Evolutionary conservation across 2,113 vertebrate genomes (phyloP).

Genomic region (Elachura formosa): DNA sequence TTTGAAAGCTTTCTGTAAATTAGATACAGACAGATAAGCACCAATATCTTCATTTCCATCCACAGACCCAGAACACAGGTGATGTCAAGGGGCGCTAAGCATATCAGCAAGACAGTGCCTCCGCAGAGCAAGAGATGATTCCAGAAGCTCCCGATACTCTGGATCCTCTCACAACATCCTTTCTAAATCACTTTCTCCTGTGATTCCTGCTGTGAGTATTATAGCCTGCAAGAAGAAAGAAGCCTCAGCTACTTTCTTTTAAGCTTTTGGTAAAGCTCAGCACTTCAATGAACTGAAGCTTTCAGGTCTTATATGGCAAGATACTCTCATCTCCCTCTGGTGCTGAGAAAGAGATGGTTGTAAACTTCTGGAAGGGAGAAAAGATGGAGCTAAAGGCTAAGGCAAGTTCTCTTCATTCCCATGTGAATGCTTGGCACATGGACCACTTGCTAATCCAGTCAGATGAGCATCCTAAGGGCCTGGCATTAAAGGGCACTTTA

Average conservation of each 20-base stretch:
- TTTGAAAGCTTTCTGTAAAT: slow-evolving; percentile 20
- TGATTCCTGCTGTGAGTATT: neutral
- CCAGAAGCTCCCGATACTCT: neutral
- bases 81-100: neutral
- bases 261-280: neutral
- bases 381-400: neutral
- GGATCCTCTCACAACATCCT: neutral
- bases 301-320: neutral
- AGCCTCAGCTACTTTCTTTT: neutral
- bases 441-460: neutral
- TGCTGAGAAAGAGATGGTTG: neutral
- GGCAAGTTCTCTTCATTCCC: neutral
- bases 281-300: neutral
- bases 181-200: neutral
- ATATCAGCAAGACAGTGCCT: neutral
- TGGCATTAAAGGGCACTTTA: neutral
- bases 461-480: neutral
- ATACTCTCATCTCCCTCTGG: neutral
- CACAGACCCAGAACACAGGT: neutral
- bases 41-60: slow-evolving; percentile 58
- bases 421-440: neutral
- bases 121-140: neutral
- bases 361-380: neutral
- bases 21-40: slow-evolving; percentile 27
- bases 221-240: neutral